A percentile compares a stretch with the other conserved stretches of the same genome.
Evolutionary conservation across 2,888 invertebrate species (phyloP).

Genomic region (Shargacucullia verbasci): DNA sequence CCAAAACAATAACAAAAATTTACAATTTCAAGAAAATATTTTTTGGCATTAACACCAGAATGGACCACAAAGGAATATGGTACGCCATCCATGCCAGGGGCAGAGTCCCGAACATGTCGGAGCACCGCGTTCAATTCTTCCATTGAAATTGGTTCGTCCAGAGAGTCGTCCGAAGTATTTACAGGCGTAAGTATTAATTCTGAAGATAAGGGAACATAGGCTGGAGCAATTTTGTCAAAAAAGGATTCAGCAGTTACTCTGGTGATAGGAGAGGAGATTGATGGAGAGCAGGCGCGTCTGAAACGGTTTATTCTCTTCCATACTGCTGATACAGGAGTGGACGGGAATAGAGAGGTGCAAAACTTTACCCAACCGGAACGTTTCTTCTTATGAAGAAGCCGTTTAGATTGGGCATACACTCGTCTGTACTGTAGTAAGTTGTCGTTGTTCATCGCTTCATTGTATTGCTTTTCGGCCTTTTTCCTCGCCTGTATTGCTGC

Average conservation of each 20-base stretch:
- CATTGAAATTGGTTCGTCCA: background rate
- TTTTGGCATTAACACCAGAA: background rate
- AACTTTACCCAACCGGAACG: background rate
- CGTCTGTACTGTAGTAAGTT: background rate
- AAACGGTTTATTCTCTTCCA: background rate
- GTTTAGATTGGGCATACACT: background rate
- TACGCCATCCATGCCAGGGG: background rate
- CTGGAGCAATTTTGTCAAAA: background rate
- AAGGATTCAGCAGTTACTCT: background rate
- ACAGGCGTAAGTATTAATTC: background rate
- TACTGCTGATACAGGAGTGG: background rate
- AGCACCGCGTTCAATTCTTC: background rate
- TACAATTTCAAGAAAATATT: background rate
- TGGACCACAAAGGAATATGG: background rate
- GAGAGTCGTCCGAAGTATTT: background rate
- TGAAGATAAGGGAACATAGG: background rate
- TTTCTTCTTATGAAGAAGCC: background rate
- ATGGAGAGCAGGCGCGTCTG: background rate
- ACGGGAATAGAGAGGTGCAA: background rate
- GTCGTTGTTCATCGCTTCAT: background rate
- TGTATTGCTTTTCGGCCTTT: background rate
- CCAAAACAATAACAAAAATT: background rate
- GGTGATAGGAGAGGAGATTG: background rate
- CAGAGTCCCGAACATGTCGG: background rate
- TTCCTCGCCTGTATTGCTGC: background rate